phyloP scores from a whole-genome alignment of 2,888 invertebrate species.

The Ichneumoninae sp. region DNA sequence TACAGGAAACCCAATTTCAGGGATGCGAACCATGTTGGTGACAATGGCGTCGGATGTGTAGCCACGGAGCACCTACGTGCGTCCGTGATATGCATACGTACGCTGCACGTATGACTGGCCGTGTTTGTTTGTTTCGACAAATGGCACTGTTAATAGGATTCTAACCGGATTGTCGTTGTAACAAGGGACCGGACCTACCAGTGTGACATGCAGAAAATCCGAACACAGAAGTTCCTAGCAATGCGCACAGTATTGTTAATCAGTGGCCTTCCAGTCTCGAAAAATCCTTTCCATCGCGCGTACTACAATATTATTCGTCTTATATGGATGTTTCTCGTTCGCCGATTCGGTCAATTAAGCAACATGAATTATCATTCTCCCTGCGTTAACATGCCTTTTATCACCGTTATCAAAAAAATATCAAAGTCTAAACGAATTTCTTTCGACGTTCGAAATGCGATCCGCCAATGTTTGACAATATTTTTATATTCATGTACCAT shows the following conservation, averaged over 20 bases:
- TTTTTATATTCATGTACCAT: no score
- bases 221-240: neutral
- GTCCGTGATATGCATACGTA: conserved; percentile 49
- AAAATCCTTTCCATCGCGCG: neutral
- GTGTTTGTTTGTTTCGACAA: conserved; percentile 77
- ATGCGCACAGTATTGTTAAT: neutral
- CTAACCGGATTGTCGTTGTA: conserved; percentile 71
- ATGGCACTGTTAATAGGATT: conserved; percentile 76
- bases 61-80: conserved; percentile 69
- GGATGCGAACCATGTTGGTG: conserved; percentile 69
- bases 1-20: conserved; percentile 43
- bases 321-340: neutral
- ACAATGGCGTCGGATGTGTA: conserved; percentile 72
- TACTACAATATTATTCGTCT: neutral
- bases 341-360: neutral
- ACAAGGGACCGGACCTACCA: conserved; percentile 12
- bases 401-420: neutral
- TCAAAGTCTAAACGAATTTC: neutral
- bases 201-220: conserved; percentile 5
- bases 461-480: no score
- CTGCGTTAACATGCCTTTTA: neutral
- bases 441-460: no score
- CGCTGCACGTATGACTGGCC: conserved; percentile 30
- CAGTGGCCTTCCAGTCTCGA: neutral
- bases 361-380: neutral